Evolutionary conservation across 2,113 vertebrate species (phyloP).

Genomic region (Sula dactylatra): DNA sequence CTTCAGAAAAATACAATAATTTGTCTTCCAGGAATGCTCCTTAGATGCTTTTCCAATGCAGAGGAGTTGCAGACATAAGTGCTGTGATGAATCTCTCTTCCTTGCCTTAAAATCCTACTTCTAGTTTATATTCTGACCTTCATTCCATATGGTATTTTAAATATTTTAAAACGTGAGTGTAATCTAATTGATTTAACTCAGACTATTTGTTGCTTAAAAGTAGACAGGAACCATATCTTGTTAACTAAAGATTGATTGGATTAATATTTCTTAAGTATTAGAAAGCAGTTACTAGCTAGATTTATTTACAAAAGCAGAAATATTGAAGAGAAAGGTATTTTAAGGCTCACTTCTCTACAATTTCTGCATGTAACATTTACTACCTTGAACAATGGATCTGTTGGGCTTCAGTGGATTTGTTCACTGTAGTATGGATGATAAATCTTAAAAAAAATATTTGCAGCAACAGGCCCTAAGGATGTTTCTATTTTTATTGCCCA

Average conservation of each 20-base stretch:
- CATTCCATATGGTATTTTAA: neutral
- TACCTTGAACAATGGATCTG: neutral
- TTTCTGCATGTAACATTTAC: neutral
- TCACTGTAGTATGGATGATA: neutral
- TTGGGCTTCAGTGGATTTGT: neutral
- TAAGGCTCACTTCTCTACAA: neutral
- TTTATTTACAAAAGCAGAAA: neutral
- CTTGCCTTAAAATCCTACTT: neutral
- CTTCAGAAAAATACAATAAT: neutral
- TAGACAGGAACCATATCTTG: neutral
- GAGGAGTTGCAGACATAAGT: neutral
- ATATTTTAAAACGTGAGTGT: neutral
- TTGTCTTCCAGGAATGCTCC: neutral
- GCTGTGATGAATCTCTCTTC: neutral
- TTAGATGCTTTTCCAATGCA: neutral
- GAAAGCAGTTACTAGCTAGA: neutral
- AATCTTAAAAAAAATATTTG: neutral
- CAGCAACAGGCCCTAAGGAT: neutral
- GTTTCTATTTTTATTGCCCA: neutral
- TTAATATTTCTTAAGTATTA: neutral
- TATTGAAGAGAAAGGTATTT: neutral
- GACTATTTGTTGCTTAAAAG: neutral
- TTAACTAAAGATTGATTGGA: neutral
- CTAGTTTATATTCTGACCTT: neutral
- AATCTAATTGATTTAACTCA: neutral